Evolutionary conservation across 2,113 vertebrate species (phyloP).

Genomic region (Electrona antarctica): DNA sequence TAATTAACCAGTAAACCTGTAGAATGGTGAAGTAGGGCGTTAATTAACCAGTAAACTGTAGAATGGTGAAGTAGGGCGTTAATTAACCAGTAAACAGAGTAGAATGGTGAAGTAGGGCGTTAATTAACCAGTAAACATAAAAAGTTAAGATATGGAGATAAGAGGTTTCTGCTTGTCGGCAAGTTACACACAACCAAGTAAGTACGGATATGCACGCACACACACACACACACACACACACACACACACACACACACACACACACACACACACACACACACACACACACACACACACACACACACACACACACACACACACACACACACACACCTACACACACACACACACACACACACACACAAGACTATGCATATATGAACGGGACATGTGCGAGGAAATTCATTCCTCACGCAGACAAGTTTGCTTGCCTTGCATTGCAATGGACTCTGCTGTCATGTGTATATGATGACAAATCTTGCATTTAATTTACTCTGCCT

Average conservation of each 20-base stretch:
- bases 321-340: too few species aligned
- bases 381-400: conserved; percentile 27
- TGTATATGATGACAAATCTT: conserved; percentile 72
- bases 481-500: conserved; percentile 65
- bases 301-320: neutral
- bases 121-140: neutral
- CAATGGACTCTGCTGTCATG: conserved; percentile 60
- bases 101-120: too few species aligned
- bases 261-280: too few species aligned
- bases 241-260: too few species aligned
- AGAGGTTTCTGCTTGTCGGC: too few species aligned
- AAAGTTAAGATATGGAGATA: neutral
- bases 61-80: too few species aligned
- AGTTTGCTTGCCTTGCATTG: conserved; percentile 68
- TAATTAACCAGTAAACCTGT: too few species aligned
- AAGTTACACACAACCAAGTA: too few species aligned
- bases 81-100: neutral
- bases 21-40: too few species aligned
- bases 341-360: too few species aligned
- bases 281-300: neutral
- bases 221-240: neutral
- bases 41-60: too few species aligned
- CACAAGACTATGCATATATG: conserved; percentile 12
- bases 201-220: neutral
- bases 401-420: conserved; percentile 73